Percentiles rank a stretch among this genome's conserved stretches.
Evolutionary conservation across 2,797 vertebrate species (phyloP).

Genomic region (Sternarchorhynchus goeldii): DNA sequence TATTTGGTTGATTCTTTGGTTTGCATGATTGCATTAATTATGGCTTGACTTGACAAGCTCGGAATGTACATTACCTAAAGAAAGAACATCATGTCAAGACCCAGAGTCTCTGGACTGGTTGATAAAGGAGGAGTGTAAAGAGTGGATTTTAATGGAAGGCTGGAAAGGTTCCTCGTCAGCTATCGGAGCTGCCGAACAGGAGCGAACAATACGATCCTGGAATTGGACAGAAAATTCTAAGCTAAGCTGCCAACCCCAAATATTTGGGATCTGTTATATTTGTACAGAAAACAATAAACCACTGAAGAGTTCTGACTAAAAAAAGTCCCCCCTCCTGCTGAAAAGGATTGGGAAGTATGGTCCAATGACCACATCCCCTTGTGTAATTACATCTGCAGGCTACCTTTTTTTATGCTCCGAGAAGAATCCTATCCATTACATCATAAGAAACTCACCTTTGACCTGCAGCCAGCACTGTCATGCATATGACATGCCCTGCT

Average conservation of each 20-base stretch:
- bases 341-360: conserved; percentile 38
- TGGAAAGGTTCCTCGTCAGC: conserved; percentile 44
- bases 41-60: not conserved
- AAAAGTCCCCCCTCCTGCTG: conserved; percentile 32
- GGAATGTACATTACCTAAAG: not conserved
- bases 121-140: conserved; percentile 26
- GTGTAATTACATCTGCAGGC: conserved; percentile 49
- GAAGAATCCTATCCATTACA: conserved; percentile 59
- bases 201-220: conserved; percentile 47
- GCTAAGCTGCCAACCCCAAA: conserved; percentile 18
- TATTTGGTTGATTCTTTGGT: not conserved
- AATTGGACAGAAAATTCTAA: conserved; percentile 52
- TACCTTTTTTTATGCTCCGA: conserved; percentile 49
- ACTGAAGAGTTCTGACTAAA: conserved; percentile 38
- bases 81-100: conserved; percentile 25
- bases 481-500: conserved; percentile 2
- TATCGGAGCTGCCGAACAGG: conserved; percentile 43
- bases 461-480: conserved; percentile 34
- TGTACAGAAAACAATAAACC: conserved; percentile 54
- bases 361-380: conserved; percentile 40
- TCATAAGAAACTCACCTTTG: conserved; percentile 54
- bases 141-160: conserved; percentile 49
- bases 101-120: conserved; percentile 40
- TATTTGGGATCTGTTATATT: conserved; percentile 54
- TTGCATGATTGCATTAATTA: not conserved